Evolutionary conservation across 1,140 invertebrate genomes (phyloP).

Genomic region (Microplitis demolitor): DNA sequence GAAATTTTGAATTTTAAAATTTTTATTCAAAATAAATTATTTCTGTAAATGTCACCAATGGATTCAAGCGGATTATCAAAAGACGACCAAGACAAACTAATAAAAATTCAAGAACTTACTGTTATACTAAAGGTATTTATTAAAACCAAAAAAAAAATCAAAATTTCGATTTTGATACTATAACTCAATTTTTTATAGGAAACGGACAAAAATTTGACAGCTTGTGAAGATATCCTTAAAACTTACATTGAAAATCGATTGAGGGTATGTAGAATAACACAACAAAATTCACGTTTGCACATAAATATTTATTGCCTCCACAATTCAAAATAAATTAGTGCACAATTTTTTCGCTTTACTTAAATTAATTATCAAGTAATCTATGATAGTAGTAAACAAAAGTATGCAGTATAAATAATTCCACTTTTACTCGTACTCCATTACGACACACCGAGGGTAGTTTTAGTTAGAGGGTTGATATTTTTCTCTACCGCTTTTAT

Average conservation of each 20-base stretch:
- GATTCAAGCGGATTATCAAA: neutral
- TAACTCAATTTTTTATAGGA: constrained; percentile 37
- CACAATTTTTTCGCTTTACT: neutral
- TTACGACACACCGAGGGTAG: too few relatives aligned
- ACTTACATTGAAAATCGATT: constrained; percentile 41
- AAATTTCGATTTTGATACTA: neutral
- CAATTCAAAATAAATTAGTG: neutral
- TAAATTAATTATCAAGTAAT: too few relatives aligned
- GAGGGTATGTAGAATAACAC: constrained; percentile 37
- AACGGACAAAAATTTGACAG: constrained; percentile 45
- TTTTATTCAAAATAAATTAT: neutral
- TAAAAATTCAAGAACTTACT: constrained; percentile 42
- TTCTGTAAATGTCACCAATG: constrained; percentile 14
- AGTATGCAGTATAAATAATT: too few relatives aligned
- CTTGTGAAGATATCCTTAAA: constrained; percentile 48
- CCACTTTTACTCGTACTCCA: too few relatives aligned
- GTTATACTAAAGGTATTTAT: constrained; percentile 40
- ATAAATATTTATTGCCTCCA: neutral
- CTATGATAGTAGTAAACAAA: too few relatives aligned
- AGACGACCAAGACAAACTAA: constrained; percentile 28
- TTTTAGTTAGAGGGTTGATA: too few relatives aligned
- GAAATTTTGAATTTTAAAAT: too few relatives aligned
- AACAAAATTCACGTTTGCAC: neutral
- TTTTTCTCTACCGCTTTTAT: too few relatives aligned
- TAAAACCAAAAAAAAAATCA: neutral